These are phyloP conservation scores for Carcinoscorpius rotundicauda DNA, from an alignment of 1,140 invertebrate species.

Conservation along the genomic window DNA sequence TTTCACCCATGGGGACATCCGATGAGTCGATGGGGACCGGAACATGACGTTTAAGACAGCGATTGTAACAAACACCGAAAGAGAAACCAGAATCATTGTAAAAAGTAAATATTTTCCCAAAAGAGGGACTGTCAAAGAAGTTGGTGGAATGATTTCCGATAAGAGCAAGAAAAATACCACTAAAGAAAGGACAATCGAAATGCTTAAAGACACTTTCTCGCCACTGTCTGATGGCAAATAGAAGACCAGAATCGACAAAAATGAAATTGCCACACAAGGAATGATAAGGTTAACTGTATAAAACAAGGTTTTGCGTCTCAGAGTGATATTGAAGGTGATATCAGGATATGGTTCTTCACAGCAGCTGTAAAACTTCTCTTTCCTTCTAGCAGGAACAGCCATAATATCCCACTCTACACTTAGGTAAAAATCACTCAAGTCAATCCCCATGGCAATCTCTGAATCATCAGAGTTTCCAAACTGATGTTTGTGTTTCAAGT, in stretches of 20 bases:
- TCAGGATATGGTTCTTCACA: conserved; percentile 76
- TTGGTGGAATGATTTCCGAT: conserved; percentile 95
- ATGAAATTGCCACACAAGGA: conserved; percentile 91
- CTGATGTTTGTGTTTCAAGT: conserved; percentile 72
- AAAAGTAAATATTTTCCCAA: conserved; percentile 93
- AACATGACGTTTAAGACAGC: conserved; percentile 98
- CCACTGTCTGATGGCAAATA: conserved; percentile 96
- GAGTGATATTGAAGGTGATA: conserved; percentile 89
- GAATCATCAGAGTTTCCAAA: conserved; percentile 50
- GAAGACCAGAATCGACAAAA: conserved; percentile 95
- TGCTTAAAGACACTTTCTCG: conserved; percentile 92
- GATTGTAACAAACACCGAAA: conserved; percentile 96
- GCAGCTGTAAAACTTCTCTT: conserved; percentile 81
- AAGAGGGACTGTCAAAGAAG: conserved; percentile 90
- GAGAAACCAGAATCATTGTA: conserved; percentile 97
- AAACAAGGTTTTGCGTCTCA: conserved; percentile 84
- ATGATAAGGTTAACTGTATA: conserved; percentile 95
- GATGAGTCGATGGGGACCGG: conserved; percentile 93
- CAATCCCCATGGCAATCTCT: conserved; percentile 58
- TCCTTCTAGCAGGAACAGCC: conserved; percentile 69
- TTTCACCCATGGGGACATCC: conserved; percentile 74
- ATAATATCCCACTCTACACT: conserved; percentile 96
- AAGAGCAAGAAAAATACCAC: conserved; percentile 97
- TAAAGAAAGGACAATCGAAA: conserved; percentile 95
- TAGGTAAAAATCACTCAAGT: conserved; percentile 87